phyloP scores from a whole-genome alignment of 2,888 invertebrate genomes.

The Leptopilina myrica region DNA sequence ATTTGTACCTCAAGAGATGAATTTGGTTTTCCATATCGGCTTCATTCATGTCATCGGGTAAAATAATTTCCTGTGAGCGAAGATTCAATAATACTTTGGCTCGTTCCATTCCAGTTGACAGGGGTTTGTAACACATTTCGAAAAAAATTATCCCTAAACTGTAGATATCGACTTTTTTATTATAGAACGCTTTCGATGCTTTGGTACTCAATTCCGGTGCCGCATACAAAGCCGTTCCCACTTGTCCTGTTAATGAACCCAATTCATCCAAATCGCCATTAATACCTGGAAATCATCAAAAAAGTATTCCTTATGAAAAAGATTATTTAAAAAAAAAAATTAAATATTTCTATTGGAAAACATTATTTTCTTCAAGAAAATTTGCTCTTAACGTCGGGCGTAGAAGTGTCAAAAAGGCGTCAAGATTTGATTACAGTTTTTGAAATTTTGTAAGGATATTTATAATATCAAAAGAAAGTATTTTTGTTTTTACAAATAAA shows the following conservation, averaged over 20 bases:
- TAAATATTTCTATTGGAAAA: no score
- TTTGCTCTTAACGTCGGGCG: no score
- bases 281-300: conserved; percentile 60
- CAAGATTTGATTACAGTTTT: no score
- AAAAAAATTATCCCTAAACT: conserved; percentile 93
- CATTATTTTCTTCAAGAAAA: no score
- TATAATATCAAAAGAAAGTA: no score
- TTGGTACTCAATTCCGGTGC: conserved; percentile 92
- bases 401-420: no score
- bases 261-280: conserved; percentile 70
- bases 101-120: conserved; percentile 93
- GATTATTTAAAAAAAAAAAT: no score
- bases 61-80: conserved; percentile 82
- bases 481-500: no score
- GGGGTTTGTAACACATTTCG: conserved; percentile 94
- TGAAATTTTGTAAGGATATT: no score
- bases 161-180: conserved; percentile 88
- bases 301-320: no score
- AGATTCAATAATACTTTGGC: conserved; percentile 86
- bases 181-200: conserved; percentile 86
- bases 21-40: conserved; percentile 80
- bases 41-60: conserved; percentile 84
- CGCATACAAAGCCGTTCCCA: conserved; percentile 96
- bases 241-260: conserved; percentile 85
- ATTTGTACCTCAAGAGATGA: conserved; percentile 80